These are phyloP conservation scores for Notodonta ziczac DNA, from an alignment of 2,888 invertebrate species.

Conservation along the genomic window DNA sequence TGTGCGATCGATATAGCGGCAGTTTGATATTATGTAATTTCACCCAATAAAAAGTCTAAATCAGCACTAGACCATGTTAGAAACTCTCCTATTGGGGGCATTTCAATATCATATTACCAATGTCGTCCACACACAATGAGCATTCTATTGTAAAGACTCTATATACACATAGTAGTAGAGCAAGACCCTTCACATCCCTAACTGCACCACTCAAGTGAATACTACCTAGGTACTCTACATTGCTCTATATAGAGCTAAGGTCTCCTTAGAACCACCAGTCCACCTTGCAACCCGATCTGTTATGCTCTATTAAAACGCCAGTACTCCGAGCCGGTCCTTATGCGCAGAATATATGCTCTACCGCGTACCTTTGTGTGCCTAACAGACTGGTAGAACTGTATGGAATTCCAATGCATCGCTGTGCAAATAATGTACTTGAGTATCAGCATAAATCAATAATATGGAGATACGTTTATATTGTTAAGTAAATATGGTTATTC, in stretches of 20 bases:
- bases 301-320: conserved; percentile 50
- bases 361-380: conserved; percentile 30
- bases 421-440: conserved; percentile 9
- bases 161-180: too few species aligned
- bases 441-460: neutral
- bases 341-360: conserved; percentile 43
- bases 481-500: neutral
- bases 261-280: conserved; percentile 23
- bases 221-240: neutral
- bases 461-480: neutral
- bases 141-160: too few species aligned
- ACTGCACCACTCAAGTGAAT: too few species aligned
- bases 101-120: too few species aligned
- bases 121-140: too few species aligned
- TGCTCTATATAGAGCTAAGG: conserved; percentile 2
- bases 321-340: conserved; percentile 33
- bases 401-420: conserved; percentile 8
- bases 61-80: too few species aligned
- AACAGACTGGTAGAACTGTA: conserved; percentile 13
- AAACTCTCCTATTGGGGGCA: too few species aligned
- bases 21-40: too few species aligned
- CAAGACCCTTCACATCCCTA: neutral
- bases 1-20: too few species aligned
- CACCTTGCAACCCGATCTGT: conserved; percentile 34
- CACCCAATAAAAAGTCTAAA: too few species aligned